Conservation (phyloP, 2,113 vertebrate species). For the Onychorhynchus coronatus region DNA sequence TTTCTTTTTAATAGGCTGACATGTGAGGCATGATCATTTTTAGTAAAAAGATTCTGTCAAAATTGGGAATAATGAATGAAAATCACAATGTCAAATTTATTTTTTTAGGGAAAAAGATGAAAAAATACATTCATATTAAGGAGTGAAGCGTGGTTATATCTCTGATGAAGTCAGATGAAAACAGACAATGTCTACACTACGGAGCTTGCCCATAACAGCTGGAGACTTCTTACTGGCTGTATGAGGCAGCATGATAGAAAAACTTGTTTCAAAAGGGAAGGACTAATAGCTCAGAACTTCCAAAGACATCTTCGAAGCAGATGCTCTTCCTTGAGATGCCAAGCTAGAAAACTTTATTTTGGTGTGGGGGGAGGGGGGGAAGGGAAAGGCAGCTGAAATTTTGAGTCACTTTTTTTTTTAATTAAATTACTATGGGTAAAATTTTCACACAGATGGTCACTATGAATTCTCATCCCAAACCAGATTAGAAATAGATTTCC, state of each 20-base stretch:
- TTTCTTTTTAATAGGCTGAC: background rate
- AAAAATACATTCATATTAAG: background rate
- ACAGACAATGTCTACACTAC: background rate
- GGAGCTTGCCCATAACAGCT: background rate
- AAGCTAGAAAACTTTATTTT: background rate
- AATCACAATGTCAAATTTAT: background rate
- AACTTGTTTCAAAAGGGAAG: background rate
- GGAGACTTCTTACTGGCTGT: background rate
- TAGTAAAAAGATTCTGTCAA: background rate
- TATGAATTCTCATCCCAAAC: slow-evolving; percentile 2
- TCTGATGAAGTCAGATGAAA: background rate
- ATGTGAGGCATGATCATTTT: background rate
- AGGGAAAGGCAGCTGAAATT: background rate
- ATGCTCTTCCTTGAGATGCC: background rate
- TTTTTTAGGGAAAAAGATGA: background rate
- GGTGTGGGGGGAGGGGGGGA: too few species aligned
- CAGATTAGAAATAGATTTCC: slow-evolving; percentile 15
- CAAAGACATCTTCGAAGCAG: background rate
- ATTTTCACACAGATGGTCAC: slow-evolving; percentile 8
- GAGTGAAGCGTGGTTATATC: background rate
- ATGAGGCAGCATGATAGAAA: background rate
- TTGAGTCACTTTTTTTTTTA: background rate
- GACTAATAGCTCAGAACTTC: background rate
- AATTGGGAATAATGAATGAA: background rate
- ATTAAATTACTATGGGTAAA: background rate